phyloP scores from a whole-genome alignment of 2,888 invertebrate species.

The Pristionchus entomophagus region DNA sequence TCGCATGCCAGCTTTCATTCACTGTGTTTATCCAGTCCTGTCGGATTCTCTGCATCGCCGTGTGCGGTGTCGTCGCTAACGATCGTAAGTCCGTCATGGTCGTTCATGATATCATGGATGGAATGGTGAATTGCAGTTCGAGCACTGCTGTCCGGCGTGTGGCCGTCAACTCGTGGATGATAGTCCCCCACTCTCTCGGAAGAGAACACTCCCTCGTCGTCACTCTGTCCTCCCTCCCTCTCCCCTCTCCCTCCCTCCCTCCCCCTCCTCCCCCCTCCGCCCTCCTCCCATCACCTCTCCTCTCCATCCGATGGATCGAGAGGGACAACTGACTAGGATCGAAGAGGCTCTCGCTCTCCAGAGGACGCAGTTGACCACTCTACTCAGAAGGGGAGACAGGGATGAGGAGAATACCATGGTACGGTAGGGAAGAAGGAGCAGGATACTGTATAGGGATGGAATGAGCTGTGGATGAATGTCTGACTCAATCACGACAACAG shows the following conservation, averaged over 20 bases:
- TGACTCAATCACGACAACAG: conserved; percentile 42
- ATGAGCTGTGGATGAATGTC: neutral
- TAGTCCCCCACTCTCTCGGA: conserved; percentile 5
- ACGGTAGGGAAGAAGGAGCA: too few relatives aligned
- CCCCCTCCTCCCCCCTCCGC: conserved; percentile 42
- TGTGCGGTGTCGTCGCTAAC: neutral
- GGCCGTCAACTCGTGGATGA: conserved; percentile 9
- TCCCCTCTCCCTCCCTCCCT: conserved; percentile 49
- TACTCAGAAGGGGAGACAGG: conserved; percentile 47
- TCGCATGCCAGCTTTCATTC: neutral
- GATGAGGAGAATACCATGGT: conserved; percentile 36
- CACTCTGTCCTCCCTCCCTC: conserved; percentile 45
- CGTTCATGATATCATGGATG: neutral
- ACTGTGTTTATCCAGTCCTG: conserved; percentile 25
- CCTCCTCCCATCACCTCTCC: conserved; percentile 34
- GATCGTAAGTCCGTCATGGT: neutral
- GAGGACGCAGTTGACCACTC: conserved; percentile 31
- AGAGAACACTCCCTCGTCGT: conserved; percentile 5
- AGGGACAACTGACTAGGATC: conserved; percentile 51
- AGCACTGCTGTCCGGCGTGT: conserved; percentile 26
- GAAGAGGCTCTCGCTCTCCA: conserved; percentile 37
- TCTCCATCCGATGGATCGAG: conserved; percentile 38
- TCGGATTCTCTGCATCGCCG: neutral
- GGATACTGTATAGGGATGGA: neutral
- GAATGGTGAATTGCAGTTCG: conserved; percentile 10